A percentile compares a stretch with the other conserved stretches of the same genome.
phyloP scores from a whole-genome alignment of 2,888 invertebrate species.

The Drosophila incognita region DNA sequence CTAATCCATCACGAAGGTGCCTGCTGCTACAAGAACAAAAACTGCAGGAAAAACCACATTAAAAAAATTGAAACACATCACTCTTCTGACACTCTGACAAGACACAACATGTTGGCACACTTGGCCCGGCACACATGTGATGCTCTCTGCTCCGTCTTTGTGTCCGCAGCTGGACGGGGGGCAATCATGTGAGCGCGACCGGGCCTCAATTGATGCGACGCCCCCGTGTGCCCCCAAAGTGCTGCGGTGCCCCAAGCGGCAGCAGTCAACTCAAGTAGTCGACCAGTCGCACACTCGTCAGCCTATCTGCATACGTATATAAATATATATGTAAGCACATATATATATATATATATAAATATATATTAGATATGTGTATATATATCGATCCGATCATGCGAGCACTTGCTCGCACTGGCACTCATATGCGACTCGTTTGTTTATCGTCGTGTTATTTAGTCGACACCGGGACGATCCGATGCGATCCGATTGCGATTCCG shows the following conservation, averaged over 20 bases:
- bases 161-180: slow-evolving; percentile 46
- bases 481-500: slow-evolving; percentile 25
- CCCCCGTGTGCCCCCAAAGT: slow-evolving; percentile 4
- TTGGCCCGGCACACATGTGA: slow-evolving; percentile 4
- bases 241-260: slow-evolving; percentile 24
- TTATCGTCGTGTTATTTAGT: slow-evolving; percentile 38
- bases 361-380: slow-evolving; percentile 8
- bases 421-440: slow-evolving; percentile 34
- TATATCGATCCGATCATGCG: slow-evolving; percentile 60
- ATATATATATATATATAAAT: slow-evolving; percentile 20
- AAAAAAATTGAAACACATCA: slow-evolving; percentile 73
- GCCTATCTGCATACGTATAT: slow-evolving; percentile 54
- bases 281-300: slow-evolving; percentile 17
- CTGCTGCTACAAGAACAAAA: slow-evolving; percentile 4
- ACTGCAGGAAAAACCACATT: slow-evolving; percentile 21
- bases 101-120: slow-evolving; percentile 61
- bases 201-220: slow-evolving; percentile 46
- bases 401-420: slow-evolving; percentile 33
- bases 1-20: slow-evolving; percentile 51
- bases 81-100: slow-evolving; percentile 69
- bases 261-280: slow-evolving; percentile 3
- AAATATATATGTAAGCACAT: slow-evolving; percentile 14
- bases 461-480: slow-evolving; percentile 51
- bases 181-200: slow-evolving; percentile 54
- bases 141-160: slow-evolving; percentile 22